Conservation (phyloP, 1,140 invertebrate genomes). For the Amphibalanus amphitrite region DNA sequence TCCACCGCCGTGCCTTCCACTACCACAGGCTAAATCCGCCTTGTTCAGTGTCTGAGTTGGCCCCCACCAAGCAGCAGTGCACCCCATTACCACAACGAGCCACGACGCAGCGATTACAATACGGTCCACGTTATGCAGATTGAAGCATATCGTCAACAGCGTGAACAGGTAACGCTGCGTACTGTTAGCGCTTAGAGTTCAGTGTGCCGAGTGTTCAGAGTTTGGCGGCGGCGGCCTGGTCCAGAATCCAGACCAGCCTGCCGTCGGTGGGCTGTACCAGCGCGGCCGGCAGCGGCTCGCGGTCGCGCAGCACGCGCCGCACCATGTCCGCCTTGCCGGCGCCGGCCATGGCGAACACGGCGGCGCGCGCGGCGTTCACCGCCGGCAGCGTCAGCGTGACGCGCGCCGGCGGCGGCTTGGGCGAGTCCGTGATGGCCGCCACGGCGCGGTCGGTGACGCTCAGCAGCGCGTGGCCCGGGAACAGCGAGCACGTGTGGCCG, state of each 20-base stretch:
- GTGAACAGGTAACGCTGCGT: too few species aligned
- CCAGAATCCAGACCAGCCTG: slow-evolving; percentile 57
- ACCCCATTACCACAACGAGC: too few species aligned
- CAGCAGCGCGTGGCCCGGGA: slow-evolving; percentile 42
- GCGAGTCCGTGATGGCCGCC: slow-evolving; percentile 73
- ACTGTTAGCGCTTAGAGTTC: too few species aligned
- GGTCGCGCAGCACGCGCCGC: slow-evolving; percentile 51
- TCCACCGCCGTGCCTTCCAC: too few species aligned
- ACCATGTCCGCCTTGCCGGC: slow-evolving; percentile 72
- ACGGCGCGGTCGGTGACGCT: slow-evolving; percentile 41
- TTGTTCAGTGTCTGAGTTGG: too few species aligned
- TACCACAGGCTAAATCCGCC: too few species aligned
- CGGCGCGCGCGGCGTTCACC: slow-evolving; percentile 67
- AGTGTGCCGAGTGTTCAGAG: too few species aligned
- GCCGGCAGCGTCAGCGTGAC: slow-evolving; percentile 86
- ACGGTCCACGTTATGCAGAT: too few species aligned
- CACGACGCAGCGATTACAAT: too few species aligned
- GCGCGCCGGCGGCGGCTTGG: slow-evolving; percentile 79
- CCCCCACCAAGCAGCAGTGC: too few species aligned
- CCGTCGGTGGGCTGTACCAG: slow-evolving; percentile 49
- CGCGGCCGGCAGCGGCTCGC: slow-evolving; percentile 46
- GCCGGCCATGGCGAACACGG: slow-evolving; percentile 69
- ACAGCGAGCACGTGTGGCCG: slow-evolving; percentile 95
- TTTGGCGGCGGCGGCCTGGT: slow-evolving; percentile 43
- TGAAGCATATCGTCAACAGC: too few species aligned